A percentile compares a stretch with the other conserved stretches of the same genome.
These are phyloP conservation scores for Seladonia tumulorum DNA, from an alignment of 2,888 invertebrate genomes.

Conservation along the genomic window DNA sequence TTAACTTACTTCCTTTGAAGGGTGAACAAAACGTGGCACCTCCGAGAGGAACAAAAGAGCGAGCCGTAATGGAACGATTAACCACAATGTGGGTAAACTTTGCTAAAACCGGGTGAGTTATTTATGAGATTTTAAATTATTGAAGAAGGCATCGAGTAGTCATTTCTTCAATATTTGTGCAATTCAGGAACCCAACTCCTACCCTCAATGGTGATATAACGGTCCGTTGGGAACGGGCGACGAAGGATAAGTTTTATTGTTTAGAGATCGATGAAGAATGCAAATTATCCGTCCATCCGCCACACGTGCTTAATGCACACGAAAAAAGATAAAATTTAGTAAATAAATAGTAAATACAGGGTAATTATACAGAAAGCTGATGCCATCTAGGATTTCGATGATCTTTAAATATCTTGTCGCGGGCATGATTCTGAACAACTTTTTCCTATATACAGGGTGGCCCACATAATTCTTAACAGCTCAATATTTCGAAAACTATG, in stretches of 20 bases:
- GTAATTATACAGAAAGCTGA: not conserved
- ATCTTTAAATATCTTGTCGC: no score
- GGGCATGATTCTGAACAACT: no score
- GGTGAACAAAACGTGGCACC: not conserved
- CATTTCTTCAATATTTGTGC: not conserved
- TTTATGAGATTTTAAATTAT: not conserved
- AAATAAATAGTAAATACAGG: not conserved
- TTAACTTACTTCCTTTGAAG: not conserved
- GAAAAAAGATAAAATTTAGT: not conserved
- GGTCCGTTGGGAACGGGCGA: slow-evolving; percentile 69
- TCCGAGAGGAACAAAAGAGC: not conserved
- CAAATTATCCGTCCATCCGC: not conserved
- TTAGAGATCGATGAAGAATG: slow-evolving; percentile 72
- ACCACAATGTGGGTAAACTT: slow-evolving; percentile 7
- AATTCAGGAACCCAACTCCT: slow-evolving; percentile 75
- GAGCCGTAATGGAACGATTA: not conserved
- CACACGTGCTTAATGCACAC: not conserved
- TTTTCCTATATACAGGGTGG: no score
- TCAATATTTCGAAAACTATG: no score
- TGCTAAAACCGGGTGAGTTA: slow-evolving; percentile 6
- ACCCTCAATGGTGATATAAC: slow-evolving; percentile 64
- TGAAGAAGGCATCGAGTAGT: not conserved
- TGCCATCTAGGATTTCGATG: no score
- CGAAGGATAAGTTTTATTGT: slow-evolving; percentile 58
- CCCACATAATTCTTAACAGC: no score